Evolutionary conservation across 2,113 vertebrate genomes (phyloP), one percentile per base, ranked within the genome.

Genomic region (Sialia sialis): DNA sequence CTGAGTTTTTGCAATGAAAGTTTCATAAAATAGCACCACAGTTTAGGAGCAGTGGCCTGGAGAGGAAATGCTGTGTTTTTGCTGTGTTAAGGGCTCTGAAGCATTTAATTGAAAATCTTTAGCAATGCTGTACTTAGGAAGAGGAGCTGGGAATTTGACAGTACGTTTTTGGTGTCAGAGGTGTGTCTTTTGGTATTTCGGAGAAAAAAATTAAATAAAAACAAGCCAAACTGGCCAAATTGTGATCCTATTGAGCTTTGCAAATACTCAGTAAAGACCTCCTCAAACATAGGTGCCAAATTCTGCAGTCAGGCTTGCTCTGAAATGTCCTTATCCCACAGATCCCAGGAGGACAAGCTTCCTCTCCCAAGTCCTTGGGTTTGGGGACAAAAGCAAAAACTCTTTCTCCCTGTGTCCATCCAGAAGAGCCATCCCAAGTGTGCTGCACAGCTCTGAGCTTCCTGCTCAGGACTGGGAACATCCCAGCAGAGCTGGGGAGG

Each of bases 281-380:
- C 9, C 32, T 84, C 30, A 39, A 36, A 70, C 20, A 1, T 2
- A 20, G 9, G 48, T 46, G 36, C 43, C 43, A 62, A 58, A 54
- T 32, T 49, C 32, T 38, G 20, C 46, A 66, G n/a, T 10, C 4
- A 7, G 34, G 20, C 5, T 87, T 56, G 12, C 13, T 80, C 17
- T 38, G 29, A 9, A 19, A 18, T 29, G 5, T 18, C 6, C 38
- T 62, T 18, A 39, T 1, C n/a, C 43, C 10, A 10, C 5, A 4
- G 52, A 67, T 7, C 30, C 29, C 26, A 39, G 21, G 7, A 75
- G 3, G 4, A 9, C 3, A 55, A 30, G 6, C 0, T 10, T 49
- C 19, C 41, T 29, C 12, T 27, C 14, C 16, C 2, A 3, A 15
- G 4, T 19, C 64, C 51, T 60, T 0, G 0, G 23, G 10, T 7